Evolutionary conservation across 2,888 invertebrate genomes (phyloP).

Genomic region (Drosophila falleni): DNA sequence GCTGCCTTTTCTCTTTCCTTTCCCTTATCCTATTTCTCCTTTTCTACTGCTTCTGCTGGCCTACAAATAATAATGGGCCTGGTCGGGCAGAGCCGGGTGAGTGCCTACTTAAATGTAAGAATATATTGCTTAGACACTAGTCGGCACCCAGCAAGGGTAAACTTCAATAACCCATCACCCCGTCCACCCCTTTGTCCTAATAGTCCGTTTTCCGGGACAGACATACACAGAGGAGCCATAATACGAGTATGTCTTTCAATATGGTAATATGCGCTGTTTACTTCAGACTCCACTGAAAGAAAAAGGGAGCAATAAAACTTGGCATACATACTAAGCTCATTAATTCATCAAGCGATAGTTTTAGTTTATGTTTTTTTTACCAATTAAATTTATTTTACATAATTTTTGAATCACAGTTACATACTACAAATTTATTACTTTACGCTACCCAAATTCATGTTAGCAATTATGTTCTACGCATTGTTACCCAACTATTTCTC

Average conservation of each 20-base stretch:
- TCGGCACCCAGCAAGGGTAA: slow-evolving; percentile 13
- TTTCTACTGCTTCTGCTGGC: slow-evolving; percentile 1
- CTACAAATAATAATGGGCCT: slow-evolving; percentile 48
- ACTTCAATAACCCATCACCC: slow-evolving; percentile 23
- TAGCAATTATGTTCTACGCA: slow-evolving; percentile 54
- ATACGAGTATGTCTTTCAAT: slow-evolving; percentile 30
- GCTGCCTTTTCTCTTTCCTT: slow-evolving; percentile 6
- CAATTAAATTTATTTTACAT: slow-evolving; percentile 79
- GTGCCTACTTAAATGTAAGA: slow-evolving; percentile 30
- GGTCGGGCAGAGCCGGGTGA: slow-evolving; percentile 6
- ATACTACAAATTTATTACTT: slow-evolving; percentile 79
- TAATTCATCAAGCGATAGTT: neutral
- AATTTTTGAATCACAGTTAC: slow-evolving; percentile 80
- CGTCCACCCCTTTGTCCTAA: neutral
- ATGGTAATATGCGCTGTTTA: slow-evolving; percentile 31
- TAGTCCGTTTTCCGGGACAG: neutral
- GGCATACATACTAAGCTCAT: neutral
- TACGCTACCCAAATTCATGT: slow-evolving; percentile 67
- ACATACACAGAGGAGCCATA: slow-evolving; percentile 8
- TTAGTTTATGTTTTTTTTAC: slow-evolving; percentile 58
- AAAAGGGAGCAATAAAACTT: slow-evolving; percentile 9
- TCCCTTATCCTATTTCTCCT: neutral
- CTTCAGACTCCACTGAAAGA: slow-evolving; percentile 36
- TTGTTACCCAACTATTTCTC: slow-evolving; percentile 69
- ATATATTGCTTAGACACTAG: slow-evolving; percentile 37